Percentiles rank a stretch among this genome's conserved stretches.
Conservation (phyloP, 2,888 invertebrate genomes). For the Cremastinae sp. region DNA sequence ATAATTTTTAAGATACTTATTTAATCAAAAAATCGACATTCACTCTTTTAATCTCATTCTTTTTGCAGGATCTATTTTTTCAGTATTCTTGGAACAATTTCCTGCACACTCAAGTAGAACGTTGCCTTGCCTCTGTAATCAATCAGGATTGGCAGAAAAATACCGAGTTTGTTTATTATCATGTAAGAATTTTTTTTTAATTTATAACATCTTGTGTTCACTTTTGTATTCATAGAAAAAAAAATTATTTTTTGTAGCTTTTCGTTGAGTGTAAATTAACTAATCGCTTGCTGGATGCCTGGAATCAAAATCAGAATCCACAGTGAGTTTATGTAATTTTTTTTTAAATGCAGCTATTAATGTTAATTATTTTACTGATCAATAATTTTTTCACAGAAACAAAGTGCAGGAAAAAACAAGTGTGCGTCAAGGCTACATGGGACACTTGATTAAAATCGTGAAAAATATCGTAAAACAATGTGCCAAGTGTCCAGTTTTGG, state of each 20-base stretch:
- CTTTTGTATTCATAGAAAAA: not conserved
- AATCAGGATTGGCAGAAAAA: slow-evolving; percentile 74
- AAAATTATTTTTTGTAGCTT: slow-evolving; percentile 82
- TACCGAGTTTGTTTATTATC: slow-evolving; percentile 82
- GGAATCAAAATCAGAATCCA: slow-evolving; percentile 89
- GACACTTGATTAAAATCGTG: slow-evolving; percentile 85
- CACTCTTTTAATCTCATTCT: no score
- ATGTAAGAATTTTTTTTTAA: slow-evolving; percentile 79
- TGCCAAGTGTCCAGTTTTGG: slow-evolving; percentile 82
- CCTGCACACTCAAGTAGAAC: slow-evolving; percentile 94
- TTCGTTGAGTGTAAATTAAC: slow-evolving; percentile 90
- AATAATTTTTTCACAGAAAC: slow-evolving; percentile 74
- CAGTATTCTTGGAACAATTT: slow-evolving; percentile 96
- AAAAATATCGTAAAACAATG: slow-evolving; percentile 82
- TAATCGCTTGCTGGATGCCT: slow-evolving; percentile 90
- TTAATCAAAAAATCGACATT: no score
- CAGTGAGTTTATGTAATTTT: slow-evolving; percentile 84
- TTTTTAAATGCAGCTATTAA: slow-evolving; percentile 18
- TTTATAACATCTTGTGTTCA: not conserved
- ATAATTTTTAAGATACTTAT: not conserved
- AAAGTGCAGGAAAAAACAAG: slow-evolving; percentile 79
- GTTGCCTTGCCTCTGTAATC: slow-evolving; percentile 89
- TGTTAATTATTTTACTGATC: not conserved
- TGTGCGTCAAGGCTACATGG: slow-evolving; percentile 85
- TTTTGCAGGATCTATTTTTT: slow-evolving; percentile 95